phyloP scores from a whole-genome alignment of 2,888 invertebrate species.

The Heliconius charithonia region DNA sequence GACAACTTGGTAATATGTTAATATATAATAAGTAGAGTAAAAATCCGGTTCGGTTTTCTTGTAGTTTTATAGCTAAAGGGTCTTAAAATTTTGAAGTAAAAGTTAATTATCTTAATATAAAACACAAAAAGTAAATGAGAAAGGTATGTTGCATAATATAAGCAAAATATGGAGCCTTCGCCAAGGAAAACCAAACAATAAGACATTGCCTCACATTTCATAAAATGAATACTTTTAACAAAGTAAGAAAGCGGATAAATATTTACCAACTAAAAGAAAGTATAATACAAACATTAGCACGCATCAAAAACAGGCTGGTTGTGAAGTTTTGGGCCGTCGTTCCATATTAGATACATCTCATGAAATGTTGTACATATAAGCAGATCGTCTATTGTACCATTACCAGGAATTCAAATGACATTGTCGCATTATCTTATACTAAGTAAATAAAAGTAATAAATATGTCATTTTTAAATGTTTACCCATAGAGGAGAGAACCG shows the following conservation, averaged over 20 bases:
- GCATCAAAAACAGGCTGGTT: constrained; percentile 50
- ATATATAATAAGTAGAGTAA: constrained; percentile 30
- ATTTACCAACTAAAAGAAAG: constrained; percentile 74
- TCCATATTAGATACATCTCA: constrained; percentile 69
- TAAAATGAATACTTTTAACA: constrained; percentile 68
- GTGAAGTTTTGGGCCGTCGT: constrained; percentile 66
- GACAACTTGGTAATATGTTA: neutral
- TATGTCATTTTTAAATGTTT: constrained; percentile 62
- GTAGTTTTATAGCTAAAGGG: constrained; percentile 12
- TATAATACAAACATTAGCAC: constrained; percentile 77
- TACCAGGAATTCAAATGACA: constrained; percentile 60
- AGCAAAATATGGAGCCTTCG: constrained; percentile 68
- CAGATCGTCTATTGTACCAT: constrained; percentile 54
- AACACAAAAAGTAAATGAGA: constrained; percentile 59
- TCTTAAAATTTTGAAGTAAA: neutral
- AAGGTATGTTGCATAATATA: constrained; percentile 69
- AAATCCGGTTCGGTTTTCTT: constrained; percentile 19
- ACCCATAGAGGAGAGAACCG: constrained; percentile 66
- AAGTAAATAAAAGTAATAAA: constrained; percentile 66
- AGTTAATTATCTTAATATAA: neutral
- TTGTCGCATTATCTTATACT: constrained; percentile 71
- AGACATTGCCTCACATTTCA: constrained; percentile 76
- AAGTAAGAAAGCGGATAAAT: constrained; percentile 60
- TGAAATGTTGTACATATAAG: constrained; percentile 70
- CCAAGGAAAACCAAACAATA: constrained; percentile 55